Evolutionary conservation across 2,888 invertebrate species (phyloP), one percentile per base, ranked within the genome.

Genomic region (Diachrysia chrysitis): DNA sequence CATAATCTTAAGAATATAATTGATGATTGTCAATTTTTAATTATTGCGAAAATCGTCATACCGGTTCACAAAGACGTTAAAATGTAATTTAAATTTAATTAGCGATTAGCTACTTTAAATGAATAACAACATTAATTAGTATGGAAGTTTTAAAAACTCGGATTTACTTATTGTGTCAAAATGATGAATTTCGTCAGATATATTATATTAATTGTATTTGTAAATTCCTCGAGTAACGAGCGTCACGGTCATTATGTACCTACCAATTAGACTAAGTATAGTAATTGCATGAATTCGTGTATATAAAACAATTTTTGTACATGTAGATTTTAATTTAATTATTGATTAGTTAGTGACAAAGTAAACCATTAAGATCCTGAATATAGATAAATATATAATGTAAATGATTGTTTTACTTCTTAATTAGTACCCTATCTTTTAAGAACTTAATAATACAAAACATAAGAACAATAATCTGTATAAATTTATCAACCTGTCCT

Each of bases 301-400:
- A 94, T 93, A 94, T 94, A 94, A 91, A 91, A 89, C 86, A 89
- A 93, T 90, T 94, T 94, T 95, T 95, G 94, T 95, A 95, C 94
- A 95, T 94, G 90, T 95, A 94, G 93, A 86, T 89, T 91, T 90
- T 93, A 92, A 92, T 93, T 95, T 94, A 93, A 93, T 89, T 90
- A 91, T 92, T 90, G 88, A 91, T 83, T 91, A 92, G 87, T 89
- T 93, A 93, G 92, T 88, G 89, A 95, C 92, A 93, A 95, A 94
- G 91, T 93, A 91, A 92, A 92, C 85, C 84, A 89, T 87, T 94
- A 95, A 94, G 95, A 91, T 90, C 91, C 91, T 89, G 91, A 94
- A 94, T 94, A 95, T 93, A 94, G 92, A 90, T 82, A 81, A 86
- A 87, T 90, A 91, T 88, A 90, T 91, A 89, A 89, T 85, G 78